Base-by-base conservation (phyloP, 2,888 invertebrate species). In the Chymomyza fuscimana region DNA sequence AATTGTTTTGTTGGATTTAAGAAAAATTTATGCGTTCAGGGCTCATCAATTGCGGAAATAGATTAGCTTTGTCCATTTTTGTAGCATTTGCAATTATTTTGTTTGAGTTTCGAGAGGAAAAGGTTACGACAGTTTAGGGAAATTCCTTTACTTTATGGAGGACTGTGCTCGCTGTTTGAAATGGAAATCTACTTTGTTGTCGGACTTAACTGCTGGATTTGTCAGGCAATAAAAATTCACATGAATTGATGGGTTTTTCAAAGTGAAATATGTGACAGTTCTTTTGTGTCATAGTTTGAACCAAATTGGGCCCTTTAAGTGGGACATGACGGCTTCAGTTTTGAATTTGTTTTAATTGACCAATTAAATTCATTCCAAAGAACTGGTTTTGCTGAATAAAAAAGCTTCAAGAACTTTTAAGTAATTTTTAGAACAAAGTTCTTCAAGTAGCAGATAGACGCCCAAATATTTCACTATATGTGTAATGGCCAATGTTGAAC, bases 11-110 rank as follows among this genome's bases (percentile, higher is more conserved):
- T 54, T 54, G 16, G 7, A 54, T 54, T 54, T 54, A 19, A 1
- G 2, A 54, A 32, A 9, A 60, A 36, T 7, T 60, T 60, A 60
- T 60, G 16, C 29, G 25, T 60, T 60, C 36, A 36, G n/a, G 15
- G 19, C n/a, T 19, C 12, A 32, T 60, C 15, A 60, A 60, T 36
- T 60, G 36, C 15, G 12, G 6, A 60, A 36, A 60, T 15, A 36
- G 32, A 60, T 60, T 60, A 60, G 58, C 19, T 61, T 15, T 72
- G 87, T 81, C 85, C 67, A 70, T 62, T 73, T 73, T 65, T 72
- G 46, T 54, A 79, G 67, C 86, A 73, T 70, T 84, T 72, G 87
- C 87, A 76, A 81, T 86, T 77, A 79, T 78, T 82, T 74, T 54
- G 29, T 62, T 69, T 63, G 46, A n/a, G 16, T 16, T 60, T 12